Evolutionary conservation across 2,888 invertebrate species (phyloP).

Genomic region (Prenolepis imparis): DNA sequence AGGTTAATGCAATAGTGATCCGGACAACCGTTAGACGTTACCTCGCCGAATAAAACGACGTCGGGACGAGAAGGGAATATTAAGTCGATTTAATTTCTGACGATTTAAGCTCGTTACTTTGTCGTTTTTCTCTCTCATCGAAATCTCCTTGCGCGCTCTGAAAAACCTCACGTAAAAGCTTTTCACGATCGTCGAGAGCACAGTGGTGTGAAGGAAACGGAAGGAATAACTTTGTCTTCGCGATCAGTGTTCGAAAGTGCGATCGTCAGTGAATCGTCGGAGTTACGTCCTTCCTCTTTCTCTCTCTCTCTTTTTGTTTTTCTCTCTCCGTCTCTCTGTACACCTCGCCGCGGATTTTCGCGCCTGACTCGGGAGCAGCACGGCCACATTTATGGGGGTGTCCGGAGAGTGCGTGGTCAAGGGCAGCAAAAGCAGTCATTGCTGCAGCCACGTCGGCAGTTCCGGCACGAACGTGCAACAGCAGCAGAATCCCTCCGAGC

Average conservation of each 20-base stretch:
- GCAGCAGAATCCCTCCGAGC: constrained; percentile 68
- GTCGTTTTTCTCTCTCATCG: background rate
- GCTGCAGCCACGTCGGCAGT: constrained; percentile 79
- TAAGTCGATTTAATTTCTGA: background rate
- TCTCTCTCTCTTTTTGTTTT: constrained; percentile 13
- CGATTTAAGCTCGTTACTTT: background rate
- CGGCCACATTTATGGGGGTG: constrained; percentile 85
- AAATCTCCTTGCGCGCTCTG: background rate
- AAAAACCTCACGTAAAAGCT: background rate
- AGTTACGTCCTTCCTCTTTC: constrained; percentile 15
- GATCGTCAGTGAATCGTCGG: constrained; percentile 39
- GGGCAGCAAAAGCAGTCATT: constrained; percentile 83
- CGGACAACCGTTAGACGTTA: background rate
- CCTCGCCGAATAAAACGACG: background rate
- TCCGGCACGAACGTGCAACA: constrained; percentile 76
- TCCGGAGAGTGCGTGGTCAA: constrained; percentile 85
- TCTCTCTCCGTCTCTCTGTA: background rate
- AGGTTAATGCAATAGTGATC: constrained; percentile 21
- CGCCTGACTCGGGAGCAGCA: constrained; percentile 64
- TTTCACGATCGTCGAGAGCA: background rate
- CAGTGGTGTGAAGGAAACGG: constrained; percentile 40
- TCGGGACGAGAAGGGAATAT: constrained; percentile 16
- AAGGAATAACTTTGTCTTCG: constrained; percentile 20
- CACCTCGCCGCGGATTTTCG: constrained; percentile 31
- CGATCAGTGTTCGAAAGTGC: constrained; percentile 55